Evolutionary conservation across 2,888 invertebrate species (phyloP), one percentile per base, ranked within the genome.

Genomic region (Miltochrista miniata): DNA sequence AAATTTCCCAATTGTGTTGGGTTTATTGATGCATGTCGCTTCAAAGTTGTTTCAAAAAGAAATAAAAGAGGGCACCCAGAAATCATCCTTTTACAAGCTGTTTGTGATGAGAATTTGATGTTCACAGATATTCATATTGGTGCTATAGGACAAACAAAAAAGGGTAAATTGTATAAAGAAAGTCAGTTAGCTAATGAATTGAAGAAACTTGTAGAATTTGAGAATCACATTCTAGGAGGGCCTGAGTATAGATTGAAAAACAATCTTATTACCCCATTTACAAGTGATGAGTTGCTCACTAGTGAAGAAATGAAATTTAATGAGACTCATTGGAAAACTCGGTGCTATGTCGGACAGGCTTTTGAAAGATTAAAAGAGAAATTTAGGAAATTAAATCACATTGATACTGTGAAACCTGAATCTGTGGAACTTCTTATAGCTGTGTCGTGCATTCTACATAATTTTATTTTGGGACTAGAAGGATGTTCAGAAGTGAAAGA

Each of bases 251-350:
- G 81, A 62, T 68, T 90, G 37, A 70, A 68, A 56, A 85, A 81
- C 46, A 88, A 87, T 67, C 68, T 91, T 49, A 83, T 91, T 5
- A 90, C 85, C 48, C 90, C 91, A 38, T 91, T 83, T 70, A 76
- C 83, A 14, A 82, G 81, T 71, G 87, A 87, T 55, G 87, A 90
- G 55, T 54, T 88, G 39, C 64, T 90, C 42, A 88, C 89, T 35
- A 81, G 74, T 68, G 91, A 91, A 67, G 90, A 91, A 64, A 88
- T 88, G 80, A 90, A 85, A 64, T 90, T 87, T 58, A 91, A 91
- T 78, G 87, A 90, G 59, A 63, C 81, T 15, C 89, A 87, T 64
- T 85, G 85, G 86, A 87, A 83, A 58, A 76, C 88, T 24, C 74
- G 76, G 7, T 76, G 77, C 45, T 89, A 88, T 53, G 87, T 91